These are phyloP conservation scores for Pempheris klunzingeri DNA, from an alignment of 2,797 vertebrate species.

Conservation along the genomic window DNA sequence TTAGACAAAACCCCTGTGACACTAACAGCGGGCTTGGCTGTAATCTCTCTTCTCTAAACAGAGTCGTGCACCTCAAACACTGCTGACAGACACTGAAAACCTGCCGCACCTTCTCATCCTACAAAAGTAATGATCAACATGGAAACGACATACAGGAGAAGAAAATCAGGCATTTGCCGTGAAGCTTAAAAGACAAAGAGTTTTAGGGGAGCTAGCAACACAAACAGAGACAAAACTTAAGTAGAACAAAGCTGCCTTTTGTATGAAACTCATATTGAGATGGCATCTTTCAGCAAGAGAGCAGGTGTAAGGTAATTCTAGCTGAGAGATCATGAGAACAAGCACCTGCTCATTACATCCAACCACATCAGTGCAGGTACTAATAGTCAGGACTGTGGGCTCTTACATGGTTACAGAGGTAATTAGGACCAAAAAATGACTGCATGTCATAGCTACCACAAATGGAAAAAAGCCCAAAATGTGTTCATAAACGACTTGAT, in stretches of 20 bases:
- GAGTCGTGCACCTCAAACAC: slow-evolving; percentile 36
- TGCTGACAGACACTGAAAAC: slow-evolving; percentile 50
- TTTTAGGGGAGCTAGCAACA: slow-evolving; percentile 23
- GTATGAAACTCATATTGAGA: slow-evolving; percentile 46
- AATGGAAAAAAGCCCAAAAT: neutral
- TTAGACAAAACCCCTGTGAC: slow-evolving; percentile 54
- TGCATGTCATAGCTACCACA: slow-evolving; percentile 20
- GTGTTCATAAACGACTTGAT: neutral
- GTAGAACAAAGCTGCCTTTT: slow-evolving; percentile 56
- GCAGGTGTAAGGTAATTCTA: slow-evolving; percentile 69
- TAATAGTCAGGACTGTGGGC: slow-evolving; percentile 50
- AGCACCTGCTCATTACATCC: slow-evolving; percentile 79
- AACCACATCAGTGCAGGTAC: slow-evolving; percentile 73
- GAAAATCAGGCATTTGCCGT: slow-evolving; percentile 29
- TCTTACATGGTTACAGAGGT: slow-evolving; percentile 45
- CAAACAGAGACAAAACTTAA: slow-evolving; percentile 42
- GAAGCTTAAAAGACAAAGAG: slow-evolving; percentile 43
- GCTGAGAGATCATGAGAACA: slow-evolving; percentile 50
- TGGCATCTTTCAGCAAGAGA: slow-evolving; percentile 61
- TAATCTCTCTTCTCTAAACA: slow-evolving; percentile 61
- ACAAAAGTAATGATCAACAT: slow-evolving; percentile 24
- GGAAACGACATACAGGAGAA: slow-evolving; percentile 3
- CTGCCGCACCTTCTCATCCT: slow-evolving; percentile 34
- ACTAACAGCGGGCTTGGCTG: slow-evolving; percentile 54
- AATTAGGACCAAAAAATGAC: slow-evolving; percentile 48